Evolutionary conservation across 2,113 vertebrate genomes (phyloP).

Genomic region (Dasyornis broadbenti): DNA sequence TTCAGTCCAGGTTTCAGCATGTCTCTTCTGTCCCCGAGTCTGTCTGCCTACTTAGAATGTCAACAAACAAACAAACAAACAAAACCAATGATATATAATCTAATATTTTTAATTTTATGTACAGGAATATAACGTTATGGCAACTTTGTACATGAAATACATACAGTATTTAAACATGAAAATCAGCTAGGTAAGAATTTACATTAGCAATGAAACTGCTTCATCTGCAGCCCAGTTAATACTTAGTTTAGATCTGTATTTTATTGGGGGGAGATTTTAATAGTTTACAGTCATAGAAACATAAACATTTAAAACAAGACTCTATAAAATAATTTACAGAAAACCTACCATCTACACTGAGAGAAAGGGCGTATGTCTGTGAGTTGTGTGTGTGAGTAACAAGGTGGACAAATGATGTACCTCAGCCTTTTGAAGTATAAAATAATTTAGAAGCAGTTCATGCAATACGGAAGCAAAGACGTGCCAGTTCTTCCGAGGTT

Average conservation of each 20-base stretch:
- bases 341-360: slow-evolving; percentile 70
- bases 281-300: slow-evolving; percentile 86
- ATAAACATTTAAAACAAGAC: slow-evolving; percentile 80
- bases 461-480: slow-evolving; percentile 79
- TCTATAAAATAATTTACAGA: slow-evolving; percentile 99
- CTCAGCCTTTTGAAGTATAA: slow-evolving; percentile 71
- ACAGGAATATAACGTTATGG: slow-evolving; percentile 82
- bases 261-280: slow-evolving; percentile 73
- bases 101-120: slow-evolving; percentile 82
- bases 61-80: background rate
- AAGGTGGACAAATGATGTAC: slow-evolving; percentile 48
- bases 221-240: slow-evolving; percentile 72
- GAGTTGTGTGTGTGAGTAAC: slow-evolving; percentile 61
- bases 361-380: slow-evolving; percentile 51
- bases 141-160: slow-evolving; percentile 95
- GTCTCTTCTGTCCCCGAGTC: background rate
- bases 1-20: background rate
- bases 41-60: background rate
- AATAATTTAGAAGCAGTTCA: slow-evolving; percentile 87
- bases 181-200: slow-evolving; percentile 87
- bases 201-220: slow-evolving; percentile 80
- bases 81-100: slow-evolving; percentile 59
- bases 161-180: slow-evolving; percentile 84
- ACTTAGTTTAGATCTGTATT: slow-evolving; percentile 80
- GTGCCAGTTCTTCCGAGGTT: slow-evolving; percentile 40